Evolutionary conservation across 2,888 invertebrate species (phyloP), one percentile per base, ranked within the genome.

Genomic region (Venusia cambrica): DNA sequence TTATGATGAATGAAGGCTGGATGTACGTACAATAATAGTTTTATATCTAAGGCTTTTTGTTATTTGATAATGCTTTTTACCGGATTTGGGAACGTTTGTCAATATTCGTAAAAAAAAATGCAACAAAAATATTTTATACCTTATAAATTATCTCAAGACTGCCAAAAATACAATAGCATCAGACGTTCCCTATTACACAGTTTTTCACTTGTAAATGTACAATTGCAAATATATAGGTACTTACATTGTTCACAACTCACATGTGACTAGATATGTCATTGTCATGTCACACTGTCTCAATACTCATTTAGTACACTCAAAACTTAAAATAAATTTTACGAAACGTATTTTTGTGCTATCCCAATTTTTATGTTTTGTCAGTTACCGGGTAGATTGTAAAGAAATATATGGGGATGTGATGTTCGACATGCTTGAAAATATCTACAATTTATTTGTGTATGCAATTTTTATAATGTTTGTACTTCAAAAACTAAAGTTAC

Each of bases 401-500:
- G n/a, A n/a, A n/a, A n/a, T n/a, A n/a, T n/a, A n/a, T n/a, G n/a
- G n/a, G n/a, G n/a, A n/a, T n/a, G n/a, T n/a, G n/a, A n/a, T n/a
- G n/a, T n/a, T n/a, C n/a, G n/a, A n/a, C n/a, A n/a, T n/a, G n/a
- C n/a, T n/a, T 24, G 12, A 13, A n/a, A 8, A 29, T 30, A 14
- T 19, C 5, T 32, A 20, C 12, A 28, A 5, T 32, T 2, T 33
- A 11, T 34, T 55, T 58, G 49, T 54, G 56, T 67, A 66, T 67
- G 70, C 71, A 69, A 67, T 62, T 56, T 54, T 52, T 48, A 44
- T 50, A 54, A 56, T 22, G n/a, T 50, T 51, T 66, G 54, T 69
- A 65, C 52, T 62, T 68, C 62, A 61, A 63, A 60, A 73, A 77
- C 80, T 78, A 76, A 77, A 85, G 87, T 87, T 87, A 87, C 87